These are phyloP conservation scores for Baronia brevicornis DNA, from an alignment of 2,888 invertebrate genomes.

Conservation along the genomic window DNA sequence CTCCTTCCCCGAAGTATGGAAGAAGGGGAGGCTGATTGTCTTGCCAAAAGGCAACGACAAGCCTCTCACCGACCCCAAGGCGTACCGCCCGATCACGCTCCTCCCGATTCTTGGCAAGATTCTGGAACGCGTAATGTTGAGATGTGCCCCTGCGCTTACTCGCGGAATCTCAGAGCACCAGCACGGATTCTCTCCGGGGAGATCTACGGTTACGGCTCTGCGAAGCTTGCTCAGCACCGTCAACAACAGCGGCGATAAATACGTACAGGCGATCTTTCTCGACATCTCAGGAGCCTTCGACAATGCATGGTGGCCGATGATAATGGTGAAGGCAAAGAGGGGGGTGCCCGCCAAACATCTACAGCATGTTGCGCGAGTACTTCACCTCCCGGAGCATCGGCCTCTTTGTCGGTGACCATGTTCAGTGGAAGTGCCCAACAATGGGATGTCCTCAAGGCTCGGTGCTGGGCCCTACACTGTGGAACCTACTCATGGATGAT, in stretches of 20 bases:
- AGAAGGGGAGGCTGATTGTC: conserved; percentile 21
- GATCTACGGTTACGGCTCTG: conserved; percentile 26
- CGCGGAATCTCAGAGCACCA: conserved; percentile 20
- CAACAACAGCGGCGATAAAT: conserved; percentile 5
- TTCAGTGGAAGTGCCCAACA: conserved; percentile 14
- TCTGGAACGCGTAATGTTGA: conserved; percentile 23
- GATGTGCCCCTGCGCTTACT: conserved; percentile 17
- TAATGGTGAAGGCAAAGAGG: conserved; percentile 18
- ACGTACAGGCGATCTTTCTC: conserved; percentile 24
- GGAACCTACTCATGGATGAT: conserved; percentile 10
- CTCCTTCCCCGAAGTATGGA: conserved; percentile 26
- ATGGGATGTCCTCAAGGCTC: conserved; percentile 18
- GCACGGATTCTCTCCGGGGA: conserved; percentile 28
- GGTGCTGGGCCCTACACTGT: conserved; percentile 9
- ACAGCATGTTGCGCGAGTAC: conserved; percentile 22
- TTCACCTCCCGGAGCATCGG: conserved; percentile 17
- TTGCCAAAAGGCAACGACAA: conserved; percentile 25
- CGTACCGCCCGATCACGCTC: conserved; percentile 29
- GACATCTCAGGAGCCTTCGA: conserved; percentile 30
- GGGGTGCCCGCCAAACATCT: conserved; percentile 22
- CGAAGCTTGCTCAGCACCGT: conserved; percentile 1
- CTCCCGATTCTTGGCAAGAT: conserved; percentile 29
- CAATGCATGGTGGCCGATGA: conserved; percentile 27
- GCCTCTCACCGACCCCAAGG: conserved; percentile 21
- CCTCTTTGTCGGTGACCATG: conserved; percentile 12